Base-by-base conservation (phyloP, 2,113 vertebrate species). In the Nestor notabilis region DNA sequence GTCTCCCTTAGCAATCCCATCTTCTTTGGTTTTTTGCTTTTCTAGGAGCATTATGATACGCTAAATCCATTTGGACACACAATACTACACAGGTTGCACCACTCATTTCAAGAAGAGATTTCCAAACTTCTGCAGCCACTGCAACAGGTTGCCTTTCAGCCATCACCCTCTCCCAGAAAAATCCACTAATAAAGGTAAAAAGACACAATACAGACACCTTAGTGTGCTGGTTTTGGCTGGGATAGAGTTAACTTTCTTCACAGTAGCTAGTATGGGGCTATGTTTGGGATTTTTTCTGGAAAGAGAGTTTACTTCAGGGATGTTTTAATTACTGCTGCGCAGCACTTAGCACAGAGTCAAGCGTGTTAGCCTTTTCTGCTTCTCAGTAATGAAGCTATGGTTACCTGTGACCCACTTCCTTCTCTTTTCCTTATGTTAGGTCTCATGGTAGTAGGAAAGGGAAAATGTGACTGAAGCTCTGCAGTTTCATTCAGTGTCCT, bases 21-120 rank as follows among this genome's bases (percentile, higher is more conserved):
- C 88, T 90, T 90, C 90, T 97, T 90, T 83, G 88, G 71, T 65
- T 89, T 92, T 80, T 87, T 87, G 83, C 94, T 95, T 97, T 87
- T 87, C 93, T 89, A 28, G 81, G 13, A 91, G 78, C 0, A 1
- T 87, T 95, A 93, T 91, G 89, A 91, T 85, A 87, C 87, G 46
- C 88, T 90, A 95, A 97, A 97, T 92, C 90, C 92, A 90, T 84
- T 90, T 94, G 89, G 88, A 93, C 83, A 82, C 90, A 52, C 69
- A 68, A 55, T 11, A 65, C 64, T 64, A 79, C 89, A 47, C 0
- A 0, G 43, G n/a, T 63, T 82, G 71, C 37, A 82, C 29, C 35
- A 68, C 43, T 75, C 44, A 89, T 68, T 87, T 86, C 69, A 84
- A 86, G 68, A 77, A 75, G 24, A 71, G 33, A 58, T 90, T 87